phyloP scores from a whole-genome alignment of 2,888 invertebrate genomes.

The Pseudanteris insignis region DNA sequence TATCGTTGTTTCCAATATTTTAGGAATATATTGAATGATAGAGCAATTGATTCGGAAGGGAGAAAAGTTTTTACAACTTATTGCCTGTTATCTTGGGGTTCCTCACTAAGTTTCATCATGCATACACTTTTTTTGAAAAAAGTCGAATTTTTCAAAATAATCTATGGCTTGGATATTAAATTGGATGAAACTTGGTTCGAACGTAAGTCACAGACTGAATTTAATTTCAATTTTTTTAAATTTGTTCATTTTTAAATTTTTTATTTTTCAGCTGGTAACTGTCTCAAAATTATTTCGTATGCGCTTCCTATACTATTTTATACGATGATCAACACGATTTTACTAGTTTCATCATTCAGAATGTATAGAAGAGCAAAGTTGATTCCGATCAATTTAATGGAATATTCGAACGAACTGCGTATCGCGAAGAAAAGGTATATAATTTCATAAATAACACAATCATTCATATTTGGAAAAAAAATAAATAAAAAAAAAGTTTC shows the following conservation, averaged over 20 bases:
- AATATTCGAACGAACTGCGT: neutral
- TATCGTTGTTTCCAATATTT: neutral
- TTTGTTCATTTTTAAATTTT: neutral
- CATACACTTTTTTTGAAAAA: slow-evolving; percentile 12
- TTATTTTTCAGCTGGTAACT: slow-evolving; percentile 12
- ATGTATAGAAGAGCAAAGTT: neutral
- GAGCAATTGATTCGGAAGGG: neutral
- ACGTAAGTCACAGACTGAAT: slow-evolving; percentile 13
- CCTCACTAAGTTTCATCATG: slow-evolving; percentile 7
- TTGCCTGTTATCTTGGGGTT: slow-evolving; percentile 12
- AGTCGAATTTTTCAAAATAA: slow-evolving; percentile 7
- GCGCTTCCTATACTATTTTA: slow-evolving; percentile 4
- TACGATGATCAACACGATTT: slow-evolving; percentile 4
- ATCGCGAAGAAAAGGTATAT: neutral
- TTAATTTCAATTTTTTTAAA: neutral
- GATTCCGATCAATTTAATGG: no score
- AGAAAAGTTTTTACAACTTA: slow-evolving; percentile 3
- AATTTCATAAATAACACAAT: no score
- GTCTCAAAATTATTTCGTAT: slow-evolving; percentile 3
- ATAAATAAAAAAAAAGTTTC: no score
- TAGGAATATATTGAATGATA: slow-evolving; percentile 3
- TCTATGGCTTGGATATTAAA: slow-evolving; percentile 5
- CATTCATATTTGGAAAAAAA: no score
- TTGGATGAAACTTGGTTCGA: slow-evolving; percentile 5
- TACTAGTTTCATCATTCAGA: slow-evolving; percentile 4